Conservation (phyloP, 2,888 invertebrate genomes). For the Crepidodera aurea region DNA sequence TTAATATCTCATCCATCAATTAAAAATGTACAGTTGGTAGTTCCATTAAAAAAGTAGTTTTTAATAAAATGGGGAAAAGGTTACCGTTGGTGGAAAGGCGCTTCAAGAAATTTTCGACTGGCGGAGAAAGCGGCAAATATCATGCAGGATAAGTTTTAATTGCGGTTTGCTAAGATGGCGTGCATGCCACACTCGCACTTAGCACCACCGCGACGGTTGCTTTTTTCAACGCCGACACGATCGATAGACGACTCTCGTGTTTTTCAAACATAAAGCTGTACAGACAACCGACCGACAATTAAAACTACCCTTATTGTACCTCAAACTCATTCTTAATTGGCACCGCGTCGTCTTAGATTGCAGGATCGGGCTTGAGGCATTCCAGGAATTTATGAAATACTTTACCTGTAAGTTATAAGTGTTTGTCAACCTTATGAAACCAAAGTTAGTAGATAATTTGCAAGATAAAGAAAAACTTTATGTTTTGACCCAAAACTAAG, state of each 20-base stretch:
- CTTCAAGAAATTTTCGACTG: slow-evolving; percentile 14
- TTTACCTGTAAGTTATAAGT: background rate
- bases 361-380: slow-evolving; percentile 26
- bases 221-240: slow-evolving; percentile 56
- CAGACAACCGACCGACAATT: slow-evolving; percentile 52
- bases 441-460: too few species aligned
- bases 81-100: too few species aligned
- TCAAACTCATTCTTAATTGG: slow-evolving; percentile 44
- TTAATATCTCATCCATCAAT: too few species aligned
- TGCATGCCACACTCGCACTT: slow-evolving; percentile 64
- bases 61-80: too few species aligned
- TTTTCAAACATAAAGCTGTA: slow-evolving; percentile 60
- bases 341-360: slow-evolving; percentile 40
- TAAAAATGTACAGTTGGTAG: too few species aligned
- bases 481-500: too few species aligned
- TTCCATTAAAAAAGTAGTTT: too few species aligned
- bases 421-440: too few species aligned
- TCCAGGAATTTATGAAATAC: background rate
- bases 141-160: slow-evolving; percentile 55
- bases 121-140: slow-evolving; percentile 28
- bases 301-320: slow-evolving; percentile 50
- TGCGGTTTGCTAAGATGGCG: slow-evolving; percentile 63
- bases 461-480: too few species aligned
- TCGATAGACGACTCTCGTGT: slow-evolving; percentile 61
- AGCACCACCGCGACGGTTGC: slow-evolving; percentile 62